These are phyloP conservation scores for Coregonus ussuriensis DNA, from an alignment of 2,797 vertebrate species.

Conservation along the genomic window DNA sequence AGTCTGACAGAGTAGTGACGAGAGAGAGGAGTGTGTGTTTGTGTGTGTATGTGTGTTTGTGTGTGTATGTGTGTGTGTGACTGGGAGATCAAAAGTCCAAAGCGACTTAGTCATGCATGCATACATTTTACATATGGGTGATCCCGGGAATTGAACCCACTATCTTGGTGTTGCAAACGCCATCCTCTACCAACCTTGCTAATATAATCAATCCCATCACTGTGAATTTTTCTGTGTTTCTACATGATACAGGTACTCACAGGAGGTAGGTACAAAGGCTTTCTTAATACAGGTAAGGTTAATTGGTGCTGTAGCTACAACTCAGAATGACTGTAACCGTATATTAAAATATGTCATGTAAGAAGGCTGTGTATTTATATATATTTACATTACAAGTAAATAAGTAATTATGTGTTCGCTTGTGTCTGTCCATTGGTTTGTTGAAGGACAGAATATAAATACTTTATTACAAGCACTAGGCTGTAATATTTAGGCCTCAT, in stretches of 20 bases:
- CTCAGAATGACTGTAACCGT: not conserved
- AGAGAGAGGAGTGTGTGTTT: slow-evolving; percentile 12
- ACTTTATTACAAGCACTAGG: no score
- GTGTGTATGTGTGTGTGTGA: slow-evolving; percentile 3
- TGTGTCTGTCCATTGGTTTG: slow-evolving; percentile 16
- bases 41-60: slow-evolving; percentile 31
- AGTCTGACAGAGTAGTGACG: slow-evolving; percentile 1
- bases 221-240: not conserved
- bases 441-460: no score
- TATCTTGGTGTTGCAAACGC: no score
- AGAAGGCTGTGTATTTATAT: not conserved
- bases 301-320: not conserved
- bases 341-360: not conserved
- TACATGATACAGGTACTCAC: not conserved
- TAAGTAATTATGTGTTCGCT: slow-evolving; percentile 25
- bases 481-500: slow-evolving; percentile 52
- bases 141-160: no score
- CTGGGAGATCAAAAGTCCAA: not conserved
- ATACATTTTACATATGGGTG: no score
- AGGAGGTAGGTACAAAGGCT: not conserved
- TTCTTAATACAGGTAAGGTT: not conserved
- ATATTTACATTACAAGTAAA: not conserved
- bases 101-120: no score
- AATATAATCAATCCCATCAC: not conserved
- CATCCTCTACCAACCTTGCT: not conserved